Evolutionary conservation across 1,140 invertebrate genomes (phyloP).

Genomic region (Nautilus pompilius): DNA sequence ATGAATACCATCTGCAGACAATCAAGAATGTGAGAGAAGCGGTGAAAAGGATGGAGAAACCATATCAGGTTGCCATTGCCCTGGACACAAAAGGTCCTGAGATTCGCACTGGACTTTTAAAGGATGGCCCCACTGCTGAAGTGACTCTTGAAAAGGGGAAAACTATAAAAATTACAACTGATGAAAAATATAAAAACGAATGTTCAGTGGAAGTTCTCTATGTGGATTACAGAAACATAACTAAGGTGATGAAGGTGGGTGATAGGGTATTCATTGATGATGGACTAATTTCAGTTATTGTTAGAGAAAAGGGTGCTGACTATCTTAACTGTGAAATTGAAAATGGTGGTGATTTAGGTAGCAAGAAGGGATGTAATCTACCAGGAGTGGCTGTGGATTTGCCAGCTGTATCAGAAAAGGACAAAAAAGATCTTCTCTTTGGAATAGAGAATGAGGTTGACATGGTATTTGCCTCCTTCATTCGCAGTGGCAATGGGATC

Average conservation of each 20-base stretch:
- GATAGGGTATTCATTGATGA: constrained; percentile 92
- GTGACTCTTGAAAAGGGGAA: constrained; percentile 84
- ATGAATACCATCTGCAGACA: constrained; percentile 89
- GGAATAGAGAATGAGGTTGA: constrained; percentile 92
- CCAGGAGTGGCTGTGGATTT: constrained; percentile 93
- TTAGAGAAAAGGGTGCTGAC: constrained; percentile 60
- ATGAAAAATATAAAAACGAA: constrained; percentile 75
- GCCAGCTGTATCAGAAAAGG: constrained; percentile 96
- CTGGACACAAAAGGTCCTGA: constrained; percentile 97
- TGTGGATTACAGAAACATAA: constrained; percentile 90
- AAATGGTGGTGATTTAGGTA: constrained; percentile 91
- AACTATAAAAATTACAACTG: constrained; percentile 81
- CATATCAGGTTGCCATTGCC: constrained; percentile 83
- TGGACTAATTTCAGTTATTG: constrained; percentile 91
- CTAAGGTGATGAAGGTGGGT: constrained; percentile 81
- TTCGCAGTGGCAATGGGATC: constrained; percentile 84
- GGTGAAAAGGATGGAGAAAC: constrained; percentile 69
- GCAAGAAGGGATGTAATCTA: constrained; percentile 90
- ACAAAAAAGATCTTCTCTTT: constrained; percentile 88
- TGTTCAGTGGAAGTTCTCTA: constrained; percentile 71
- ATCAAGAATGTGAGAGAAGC: constrained; percentile 83
- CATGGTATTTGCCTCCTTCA: constrained; percentile 98
- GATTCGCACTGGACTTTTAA: constrained; percentile 88
- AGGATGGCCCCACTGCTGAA: constrained; percentile 70
- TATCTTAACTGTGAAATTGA: constrained; percentile 76